Base-by-base conservation (phyloP, 2,113 vertebrate species). In the Amazona vittata region DNA sequence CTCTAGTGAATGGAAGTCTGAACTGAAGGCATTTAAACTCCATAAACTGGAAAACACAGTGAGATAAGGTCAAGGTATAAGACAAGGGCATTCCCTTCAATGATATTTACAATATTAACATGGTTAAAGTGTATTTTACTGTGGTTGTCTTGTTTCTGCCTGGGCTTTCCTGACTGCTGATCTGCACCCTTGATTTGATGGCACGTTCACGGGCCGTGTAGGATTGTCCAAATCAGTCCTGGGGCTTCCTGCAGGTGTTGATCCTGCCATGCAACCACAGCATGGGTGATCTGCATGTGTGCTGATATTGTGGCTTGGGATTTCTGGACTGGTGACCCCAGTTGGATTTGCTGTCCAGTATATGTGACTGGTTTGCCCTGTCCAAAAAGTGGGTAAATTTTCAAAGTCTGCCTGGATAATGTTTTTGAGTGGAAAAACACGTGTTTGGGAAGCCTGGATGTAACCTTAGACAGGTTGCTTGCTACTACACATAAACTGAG, bases 201-300 rank as follows among this genome's bases (percentile, higher is more conserved):
- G 33, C 25, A 8, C 2, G 41, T 25, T 81, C 68, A 15, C 29
- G 46, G 55, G 46, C 75, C 63, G 71, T n/a, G 80, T 20, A 37
- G 53, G 67, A 26, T 35, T 53, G 79, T 86, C 73, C 73, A 92
- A 67, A 86, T 86, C 64, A 39, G 28, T 8, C 69, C 73, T 47
- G 73, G 43, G 47, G 37, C 73, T 91, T 88, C 83, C 60, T 92
- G 86, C 50, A 63, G 68, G 62, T 75, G 65, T n/a, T 55, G 43
- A 41, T 63, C 46, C 57, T 68, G 14, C 73, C 39, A 5, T 7
- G 15, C 53, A 67, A 18, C 21, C 46, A 20, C 31, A 43, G 28
- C 46, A 10, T 0, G 0, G 44, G 19, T 59, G 46, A 70, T 24
- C 68, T 63, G 31, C 14, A 8, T 2, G 3, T 3, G 1, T 28